Evolutionary conservation across 2,888 invertebrate species (phyloP), one percentile per base, ranked within the genome.

Genomic region (Pimpla rufipes): DNA sequence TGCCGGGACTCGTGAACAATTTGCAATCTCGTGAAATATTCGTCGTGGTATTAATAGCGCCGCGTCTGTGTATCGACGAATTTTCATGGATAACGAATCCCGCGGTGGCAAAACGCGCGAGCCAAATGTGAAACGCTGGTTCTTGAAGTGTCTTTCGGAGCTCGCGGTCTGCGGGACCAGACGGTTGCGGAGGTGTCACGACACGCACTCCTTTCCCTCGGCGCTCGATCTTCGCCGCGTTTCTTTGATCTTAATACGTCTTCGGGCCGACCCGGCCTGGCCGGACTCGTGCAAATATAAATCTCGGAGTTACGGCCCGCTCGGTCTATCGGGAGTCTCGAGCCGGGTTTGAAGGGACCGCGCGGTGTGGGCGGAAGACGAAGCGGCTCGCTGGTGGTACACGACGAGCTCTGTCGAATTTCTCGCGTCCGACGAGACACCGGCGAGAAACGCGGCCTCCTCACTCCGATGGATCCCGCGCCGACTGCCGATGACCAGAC

Each of bases 161-260:
- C 4, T 11, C 21, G 66, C 21, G 21, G 29, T 40, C 40, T n/a
- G n/a, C n/a, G n/a, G n/a, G 16, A 8, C 13, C 37, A 23, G 35
- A 74, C 62, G 62, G 35, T 45, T 62, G 59, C 35, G 37, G 62
- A 50, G 35, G 35, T 47, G 35, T 11, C 35, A 35, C 74, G 35
- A 74, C 62, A 37, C 35, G 21, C 21, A 21, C 29, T 50, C n/a
- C 11, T 16, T 21, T 47, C 18, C 62, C n/a, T 71, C n/a, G 40
- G 40, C 40, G 50, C 62, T 45, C 21, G 7, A 50, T 35, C 45
- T 74, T 78, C 55, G n/a, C n/a, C 73, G 18, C 62, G 47, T 47
- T 37, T 62, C 79, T 83, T 80, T 79, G 76, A 83, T 83, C 71
- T 77, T 50, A 10, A 62, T 45, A 45, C 7, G 37, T 66, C 21